Percentiles rank a stretch among this genome's conserved stretches.
Conservation (phyloP, 1,140 invertebrate genomes). For the Dufourea novaeangliae region DNA sequence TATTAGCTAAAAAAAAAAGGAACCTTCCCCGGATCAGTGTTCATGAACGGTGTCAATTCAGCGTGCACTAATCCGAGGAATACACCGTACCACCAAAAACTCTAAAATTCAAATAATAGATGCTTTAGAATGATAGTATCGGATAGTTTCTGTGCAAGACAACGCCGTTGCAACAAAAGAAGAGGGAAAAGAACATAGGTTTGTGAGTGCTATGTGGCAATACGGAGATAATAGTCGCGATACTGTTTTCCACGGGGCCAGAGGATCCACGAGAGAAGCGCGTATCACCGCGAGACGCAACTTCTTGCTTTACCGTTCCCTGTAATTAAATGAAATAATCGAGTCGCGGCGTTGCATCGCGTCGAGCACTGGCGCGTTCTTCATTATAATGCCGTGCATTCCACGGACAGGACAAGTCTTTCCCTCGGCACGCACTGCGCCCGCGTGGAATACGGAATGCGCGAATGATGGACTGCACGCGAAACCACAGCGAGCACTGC, state of each 20-base stretch:
- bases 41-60: no score
- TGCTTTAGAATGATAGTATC: neutral
- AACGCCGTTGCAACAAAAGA: neutral
- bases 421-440: conserved; percentile 39
- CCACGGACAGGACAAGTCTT: conserved; percentile 57
- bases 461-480: conserved; percentile 48
- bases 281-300: conserved; percentile 38
- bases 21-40: no score
- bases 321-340: conserved; percentile 70
- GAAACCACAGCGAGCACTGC: conserved; percentile 31
- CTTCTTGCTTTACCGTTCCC: conserved; percentile 50
- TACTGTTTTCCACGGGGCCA: neutral
- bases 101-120: neutral
- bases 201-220: neutral
- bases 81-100: no score
- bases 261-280: neutral
- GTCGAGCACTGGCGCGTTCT: conserved; percentile 36
- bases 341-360: conserved; percentile 45
- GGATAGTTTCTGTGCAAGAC: no score
- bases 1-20: no score
- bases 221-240: conserved; percentile 14
- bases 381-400: conserved; percentile 67
- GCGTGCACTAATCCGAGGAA: no score
- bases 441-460: conserved; percentile 31
- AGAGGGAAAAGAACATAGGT: neutral